Conservation (phyloP, 2,888 invertebrate genomes). For the Cryptocheilus praepositus region DNA sequence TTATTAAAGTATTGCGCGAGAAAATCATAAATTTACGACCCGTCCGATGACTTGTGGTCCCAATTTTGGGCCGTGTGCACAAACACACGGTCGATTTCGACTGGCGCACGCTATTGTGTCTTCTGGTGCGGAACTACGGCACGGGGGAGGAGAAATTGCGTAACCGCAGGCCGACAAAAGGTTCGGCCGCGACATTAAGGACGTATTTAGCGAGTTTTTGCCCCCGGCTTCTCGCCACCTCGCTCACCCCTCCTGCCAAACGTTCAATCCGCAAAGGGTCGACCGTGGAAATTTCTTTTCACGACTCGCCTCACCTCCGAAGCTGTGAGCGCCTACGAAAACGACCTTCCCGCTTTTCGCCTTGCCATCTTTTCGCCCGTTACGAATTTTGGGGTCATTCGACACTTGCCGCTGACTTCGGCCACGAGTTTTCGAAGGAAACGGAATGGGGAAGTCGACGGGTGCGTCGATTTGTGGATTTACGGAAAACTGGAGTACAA, state of each 20-base stretch:
- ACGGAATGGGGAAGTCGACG: background rate
- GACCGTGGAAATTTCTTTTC: slow-evolving; percentile 58
- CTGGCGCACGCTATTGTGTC: too few species aligned
- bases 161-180: slow-evolving; percentile 49
- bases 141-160: slow-evolving; percentile 41
- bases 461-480: slow-evolving; percentile 15
- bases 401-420: slow-evolving; percentile 58
- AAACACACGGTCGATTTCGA: too few species aligned
- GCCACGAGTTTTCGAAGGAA: slow-evolving; percentile 21
- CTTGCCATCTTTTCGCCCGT: slow-evolving; percentile 33
- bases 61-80: too few species aligned
- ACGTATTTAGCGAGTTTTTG: slow-evolving; percentile 65
- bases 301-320: slow-evolving; percentile 15
- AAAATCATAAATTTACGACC: too few species aligned
- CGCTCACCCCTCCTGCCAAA: slow-evolving; percentile 16
- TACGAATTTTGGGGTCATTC: slow-evolving; percentile 52
- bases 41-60: too few species aligned
- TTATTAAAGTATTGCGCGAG: too few species aligned
- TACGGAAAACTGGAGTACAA: slow-evolving; percentile 41
- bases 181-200: slow-evolving; percentile 57
- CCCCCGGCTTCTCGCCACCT: slow-evolving; percentile 15
- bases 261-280: slow-evolving; percentile 37
- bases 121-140: background rate
- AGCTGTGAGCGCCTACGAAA: slow-evolving; percentile 11
- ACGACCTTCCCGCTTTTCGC: slow-evolving; percentile 13